phyloP scores from a whole-genome alignment of 1,140 invertebrate species.

The Heliconius himera region DNA sequence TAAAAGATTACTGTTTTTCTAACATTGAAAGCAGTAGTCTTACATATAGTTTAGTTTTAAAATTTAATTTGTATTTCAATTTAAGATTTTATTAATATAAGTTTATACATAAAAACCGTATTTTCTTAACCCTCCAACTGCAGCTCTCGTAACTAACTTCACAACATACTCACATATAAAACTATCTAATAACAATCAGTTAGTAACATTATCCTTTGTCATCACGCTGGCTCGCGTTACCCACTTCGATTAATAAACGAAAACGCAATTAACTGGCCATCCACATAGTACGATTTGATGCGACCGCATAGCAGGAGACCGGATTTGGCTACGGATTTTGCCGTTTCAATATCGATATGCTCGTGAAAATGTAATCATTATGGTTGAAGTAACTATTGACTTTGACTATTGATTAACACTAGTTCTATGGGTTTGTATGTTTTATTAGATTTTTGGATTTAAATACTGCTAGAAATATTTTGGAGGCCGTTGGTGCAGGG shows the following conservation, averaged over 20 bases:
- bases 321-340: constrained; percentile 1
- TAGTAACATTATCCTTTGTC: not conserved
- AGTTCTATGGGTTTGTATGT: not conserved
- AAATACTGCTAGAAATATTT: no score
- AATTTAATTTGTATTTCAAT: no score
- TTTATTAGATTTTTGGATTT: not conserved
- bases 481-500: no score
- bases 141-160: no score
- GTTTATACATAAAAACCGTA: no score
- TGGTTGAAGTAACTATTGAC: not conserved
- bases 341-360: not conserved
- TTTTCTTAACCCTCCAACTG: no score
- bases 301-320: constrained; percentile 36
- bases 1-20: no score
- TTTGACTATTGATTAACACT: not conserved
- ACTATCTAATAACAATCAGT: not conserved
- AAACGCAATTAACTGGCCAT: constrained; percentile 56
- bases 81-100: no score
- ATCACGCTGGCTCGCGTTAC: not conserved
- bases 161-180: not conserved
- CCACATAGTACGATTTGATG: constrained; percentile 44
- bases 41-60: no score
- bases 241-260: constrained; percentile 47
- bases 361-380: constrained; percentile 9
- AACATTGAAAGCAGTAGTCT: no score